These are phyloP conservation scores for Mylabris phalerata DNA, from an alignment of 1,140 invertebrate genomes.

Conservation along the genomic window DNA sequence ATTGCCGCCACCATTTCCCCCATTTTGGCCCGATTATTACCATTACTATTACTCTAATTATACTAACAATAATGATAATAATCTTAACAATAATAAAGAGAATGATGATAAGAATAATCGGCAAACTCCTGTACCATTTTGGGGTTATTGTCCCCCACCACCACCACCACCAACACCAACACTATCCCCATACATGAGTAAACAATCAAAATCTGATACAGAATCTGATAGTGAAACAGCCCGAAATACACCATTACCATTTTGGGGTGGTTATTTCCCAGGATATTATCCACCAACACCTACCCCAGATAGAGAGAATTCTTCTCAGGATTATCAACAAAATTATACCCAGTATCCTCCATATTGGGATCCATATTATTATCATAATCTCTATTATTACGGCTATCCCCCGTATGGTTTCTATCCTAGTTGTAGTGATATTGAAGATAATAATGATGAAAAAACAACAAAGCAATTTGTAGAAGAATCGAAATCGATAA, in stretches of 20 bases:
- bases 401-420: constrained; percentile 30
- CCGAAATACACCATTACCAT: constrained; percentile 29
- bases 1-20: constrained; percentile 19
- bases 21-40: constrained; percentile 21
- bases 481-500: not conserved
- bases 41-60: constrained; percentile 10
- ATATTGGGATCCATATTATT: constrained; percentile 38
- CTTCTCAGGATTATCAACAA: constrained; percentile 8
- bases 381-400: constrained; percentile 33
- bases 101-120: constrained; percentile 2
- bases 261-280: constrained; percentile 25
- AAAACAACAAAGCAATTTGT: constrained; percentile 14
- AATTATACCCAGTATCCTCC: constrained; percentile 20
- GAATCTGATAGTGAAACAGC: constrained; percentile 13
- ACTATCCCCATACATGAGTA: constrained; percentile 7
- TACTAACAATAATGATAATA: constrained; percentile 5
- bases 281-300: constrained; percentile 10
- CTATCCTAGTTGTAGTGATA: constrained; percentile 31
- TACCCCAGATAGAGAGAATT: not conserved
- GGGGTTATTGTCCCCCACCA: constrained; percentile 21
- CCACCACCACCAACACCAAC: constrained; percentile 8
- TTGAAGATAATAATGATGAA: constrained; percentile 38
- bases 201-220: constrained; percentile 10
- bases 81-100: not conserved
- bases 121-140: constrained; percentile 22